These are phyloP conservation scores for Amblyopsis hoosieri DNA, from an alignment of 2,797 vertebrate species.

Conservation along the genomic window DNA sequence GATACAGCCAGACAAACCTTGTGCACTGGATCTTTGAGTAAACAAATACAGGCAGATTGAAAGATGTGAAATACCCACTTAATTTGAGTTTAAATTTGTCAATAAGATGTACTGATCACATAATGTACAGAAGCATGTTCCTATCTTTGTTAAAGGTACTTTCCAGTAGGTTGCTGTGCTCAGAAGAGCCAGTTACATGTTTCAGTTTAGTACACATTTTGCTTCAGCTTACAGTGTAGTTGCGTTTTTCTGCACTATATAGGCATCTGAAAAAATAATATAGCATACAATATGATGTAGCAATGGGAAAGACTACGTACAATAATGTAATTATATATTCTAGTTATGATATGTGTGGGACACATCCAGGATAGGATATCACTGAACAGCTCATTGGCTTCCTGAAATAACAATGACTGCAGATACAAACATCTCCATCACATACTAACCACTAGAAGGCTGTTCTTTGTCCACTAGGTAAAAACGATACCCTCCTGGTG, in stretches of 20 bases:
- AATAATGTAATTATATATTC: too few species aligned
- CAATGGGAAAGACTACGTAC: too few species aligned
- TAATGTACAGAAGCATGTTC: too few species aligned
- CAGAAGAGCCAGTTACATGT: background rate
- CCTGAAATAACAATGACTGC: background rate
- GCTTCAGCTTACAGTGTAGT: background rate
- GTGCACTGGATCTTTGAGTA: conserved; percentile 85
- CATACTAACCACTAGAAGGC: conserved; percentile 77
- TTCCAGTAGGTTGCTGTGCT: background rate
- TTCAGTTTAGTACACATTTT: background rate
- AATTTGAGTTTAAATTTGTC: background rate
- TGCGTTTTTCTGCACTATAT: background rate
- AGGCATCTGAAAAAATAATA: too few species aligned
- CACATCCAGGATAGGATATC: too few species aligned
- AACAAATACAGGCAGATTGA: background rate
- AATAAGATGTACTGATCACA: background rate
- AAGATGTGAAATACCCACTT: background rate
- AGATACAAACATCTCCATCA: background rate
- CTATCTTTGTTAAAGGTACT: background rate
- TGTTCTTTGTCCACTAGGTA: conserved; percentile 85
- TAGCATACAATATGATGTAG: too few species aligned
- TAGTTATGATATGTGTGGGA: too few species aligned
- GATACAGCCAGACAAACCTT: conserved; percentile 93
- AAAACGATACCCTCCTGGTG: conserved; percentile 93
- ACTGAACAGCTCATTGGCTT: too few species aligned